Evolutionary conservation across 2,888 invertebrate species (phyloP).

Genomic region (Coelopa pilipes): DNA sequence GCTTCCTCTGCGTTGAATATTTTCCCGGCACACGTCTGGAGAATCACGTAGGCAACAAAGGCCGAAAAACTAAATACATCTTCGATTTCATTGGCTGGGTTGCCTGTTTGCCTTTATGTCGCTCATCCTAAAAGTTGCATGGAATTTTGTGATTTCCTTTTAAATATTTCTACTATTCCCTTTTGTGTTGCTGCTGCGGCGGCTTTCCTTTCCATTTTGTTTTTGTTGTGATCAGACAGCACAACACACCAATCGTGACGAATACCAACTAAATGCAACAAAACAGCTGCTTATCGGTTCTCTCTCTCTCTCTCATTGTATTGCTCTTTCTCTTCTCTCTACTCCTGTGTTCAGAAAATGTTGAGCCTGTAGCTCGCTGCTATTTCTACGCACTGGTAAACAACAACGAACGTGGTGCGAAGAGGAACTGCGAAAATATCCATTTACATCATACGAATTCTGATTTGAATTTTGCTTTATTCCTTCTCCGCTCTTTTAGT

Average conservation of each 20-base stretch:
- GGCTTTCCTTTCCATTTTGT: not conserved
- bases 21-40: too few species aligned
- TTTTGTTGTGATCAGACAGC: not conserved
- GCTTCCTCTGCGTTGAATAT: too few species aligned
- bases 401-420: slow-evolving; percentile 36
- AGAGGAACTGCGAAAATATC: slow-evolving; percentile 48
- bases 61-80: not conserved
- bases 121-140: not conserved
- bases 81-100: not conserved
- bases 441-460: slow-evolving; percentile 6
- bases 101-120: not conserved
- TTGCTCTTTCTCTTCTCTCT: slow-evolving; percentile 4
- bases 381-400: too few species aligned
- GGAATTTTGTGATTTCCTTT: not conserved
- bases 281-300: slow-evolving; percentile 37
- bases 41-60: slow-evolving; percentile 3
- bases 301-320: not conserved
- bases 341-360: not conserved
- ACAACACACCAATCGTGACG: too few species aligned
- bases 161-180: not conserved
- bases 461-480: slow-evolving; percentile 6
- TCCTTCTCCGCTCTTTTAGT: not conserved
- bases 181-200: slow-evolving; percentile 4
- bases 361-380: not conserved
- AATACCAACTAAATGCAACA: not conserved